Evolutionary conservation across 2,113 vertebrate genomes (phyloP).

Genomic region (Muscicapa adusta): DNA sequence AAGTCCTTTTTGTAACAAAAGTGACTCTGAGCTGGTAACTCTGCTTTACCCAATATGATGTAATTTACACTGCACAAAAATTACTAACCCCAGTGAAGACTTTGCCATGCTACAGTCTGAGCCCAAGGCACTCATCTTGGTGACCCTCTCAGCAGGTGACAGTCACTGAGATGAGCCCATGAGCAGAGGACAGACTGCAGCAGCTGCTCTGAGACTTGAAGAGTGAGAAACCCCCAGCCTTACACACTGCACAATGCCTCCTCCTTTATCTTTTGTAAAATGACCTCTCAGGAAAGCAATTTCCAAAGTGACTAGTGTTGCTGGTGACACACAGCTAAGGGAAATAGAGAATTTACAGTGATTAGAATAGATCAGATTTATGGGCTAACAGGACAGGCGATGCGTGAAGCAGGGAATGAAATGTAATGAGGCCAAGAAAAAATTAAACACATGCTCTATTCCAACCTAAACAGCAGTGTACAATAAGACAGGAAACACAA

Average conservation of each 20-base stretch:
- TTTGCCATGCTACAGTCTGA: neutral
- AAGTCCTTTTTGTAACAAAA: neutral
- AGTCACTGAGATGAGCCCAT: neutral
- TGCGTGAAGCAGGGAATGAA: neutral
- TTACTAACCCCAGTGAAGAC: neutral
- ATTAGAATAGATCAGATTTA: slow-evolving; percentile 5
- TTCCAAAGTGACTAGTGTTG: neutral
- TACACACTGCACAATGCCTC: neutral
- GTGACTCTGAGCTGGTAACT: neutral
- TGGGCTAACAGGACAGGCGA: neutral
- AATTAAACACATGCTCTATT: neutral
- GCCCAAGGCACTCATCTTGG: neutral
- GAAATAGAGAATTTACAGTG: neutral
- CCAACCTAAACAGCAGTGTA: neutral
- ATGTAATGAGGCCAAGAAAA: neutral
- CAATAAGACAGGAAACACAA: neutral
- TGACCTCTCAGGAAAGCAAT: neutral
- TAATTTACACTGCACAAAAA: neutral
- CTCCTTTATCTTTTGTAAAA: neutral
- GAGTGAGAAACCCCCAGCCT: neutral
- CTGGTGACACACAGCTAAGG: neutral
- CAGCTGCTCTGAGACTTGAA: neutral
- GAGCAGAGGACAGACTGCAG: neutral
- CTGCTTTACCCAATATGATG: rapidly evolving
- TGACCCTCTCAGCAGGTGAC: rapidly evolving